Base-by-base conservation (phyloP, 2,797 vertebrate genomes). In the Syndactyla subalaris region DNA sequence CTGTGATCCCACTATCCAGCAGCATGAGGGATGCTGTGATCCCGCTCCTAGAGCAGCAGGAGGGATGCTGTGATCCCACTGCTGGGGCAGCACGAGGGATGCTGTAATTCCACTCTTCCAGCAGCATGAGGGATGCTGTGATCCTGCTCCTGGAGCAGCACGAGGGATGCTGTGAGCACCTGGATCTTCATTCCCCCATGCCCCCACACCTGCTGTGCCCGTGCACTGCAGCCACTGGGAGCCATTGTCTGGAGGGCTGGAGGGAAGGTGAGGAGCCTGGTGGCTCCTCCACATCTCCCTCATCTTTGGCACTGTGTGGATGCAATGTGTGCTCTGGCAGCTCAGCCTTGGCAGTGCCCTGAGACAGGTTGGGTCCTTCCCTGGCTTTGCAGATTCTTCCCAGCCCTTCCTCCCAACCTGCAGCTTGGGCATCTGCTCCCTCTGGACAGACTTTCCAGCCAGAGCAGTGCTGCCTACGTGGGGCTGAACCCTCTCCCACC, bases 391-490 rank as follows among this genome's bases (percentile, higher is more conserved):
- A 12, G 24, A 13, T 36, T 24, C 54, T 49, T 61, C 58, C 51
- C 29, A 23, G 70, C 58, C 17, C 57, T 59, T 38, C 58, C 36
- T 59, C 26, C 58, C 36, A 59, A 39, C 6, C 26, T 12, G 43
- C n/a, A 34, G 38, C 55, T 18, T 17, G 48, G 67, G 52, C 29
- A 23, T 30, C 36, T 51, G 41, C 52, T 79, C 7, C 8, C 39
- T 41, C 41, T 5, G 36, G n/a, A 58, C 34, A 38, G 13, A 19
- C 7, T 24, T 41, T 24, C 32, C 48, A 65, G 41, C 58, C 32
- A 27, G n/a, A 24, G 22, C 24, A 11, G 8, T 39, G 67, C 78
- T 27, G 52, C 34, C 12, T 16, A 9, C 0, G 1, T 1, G 18
- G 23, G 41, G 39, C 49, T 87, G 51, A 59, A 72, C 75, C 27